Conservation (phyloP, 2,888 invertebrate genomes). For the Andricus quercusramuli region DNA sequence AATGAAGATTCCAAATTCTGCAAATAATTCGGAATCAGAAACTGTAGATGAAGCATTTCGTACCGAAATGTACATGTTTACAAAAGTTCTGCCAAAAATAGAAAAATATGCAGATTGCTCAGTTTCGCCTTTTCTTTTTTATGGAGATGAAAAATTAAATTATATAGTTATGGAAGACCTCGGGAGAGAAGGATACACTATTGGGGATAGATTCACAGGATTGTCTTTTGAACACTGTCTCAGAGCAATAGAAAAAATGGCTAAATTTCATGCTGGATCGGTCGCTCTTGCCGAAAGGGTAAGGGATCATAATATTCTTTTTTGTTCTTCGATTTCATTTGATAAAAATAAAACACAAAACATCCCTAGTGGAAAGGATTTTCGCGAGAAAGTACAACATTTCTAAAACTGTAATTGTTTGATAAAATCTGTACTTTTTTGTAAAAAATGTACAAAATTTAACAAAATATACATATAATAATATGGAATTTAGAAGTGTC, state of each 20-base stretch:
- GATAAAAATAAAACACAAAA: no score
- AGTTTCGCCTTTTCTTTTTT: neutral
- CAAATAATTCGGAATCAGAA: neutral
- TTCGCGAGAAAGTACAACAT: no score
- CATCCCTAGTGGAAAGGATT: no score
- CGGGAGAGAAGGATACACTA: conserved; percentile 47
- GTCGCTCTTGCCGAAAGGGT: conserved; percentile 61
- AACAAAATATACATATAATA: no score
- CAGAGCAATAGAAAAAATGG: conserved; percentile 57
- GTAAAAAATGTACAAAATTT: no score
- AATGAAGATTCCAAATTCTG: neutral
- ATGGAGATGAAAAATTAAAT: neutral
- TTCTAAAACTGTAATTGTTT: no score
- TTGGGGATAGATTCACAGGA: conserved; percentile 59
- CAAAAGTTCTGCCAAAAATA: neutral
- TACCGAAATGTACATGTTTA: neutral
- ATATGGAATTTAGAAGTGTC: no score
- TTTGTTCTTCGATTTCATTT: no score
- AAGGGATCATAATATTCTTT: neutral
- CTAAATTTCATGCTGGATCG: conserved; percentile 64
- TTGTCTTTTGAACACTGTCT: conserved; percentile 55
- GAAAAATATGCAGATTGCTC: neutral
- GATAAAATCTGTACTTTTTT: no score
- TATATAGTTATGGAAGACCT: conserved; percentile 62
- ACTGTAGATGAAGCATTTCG: neutral